Evolutionary conservation across 2,113 vertebrate genomes (phyloP).

Genomic region (Phasianus colchicus): DNA sequence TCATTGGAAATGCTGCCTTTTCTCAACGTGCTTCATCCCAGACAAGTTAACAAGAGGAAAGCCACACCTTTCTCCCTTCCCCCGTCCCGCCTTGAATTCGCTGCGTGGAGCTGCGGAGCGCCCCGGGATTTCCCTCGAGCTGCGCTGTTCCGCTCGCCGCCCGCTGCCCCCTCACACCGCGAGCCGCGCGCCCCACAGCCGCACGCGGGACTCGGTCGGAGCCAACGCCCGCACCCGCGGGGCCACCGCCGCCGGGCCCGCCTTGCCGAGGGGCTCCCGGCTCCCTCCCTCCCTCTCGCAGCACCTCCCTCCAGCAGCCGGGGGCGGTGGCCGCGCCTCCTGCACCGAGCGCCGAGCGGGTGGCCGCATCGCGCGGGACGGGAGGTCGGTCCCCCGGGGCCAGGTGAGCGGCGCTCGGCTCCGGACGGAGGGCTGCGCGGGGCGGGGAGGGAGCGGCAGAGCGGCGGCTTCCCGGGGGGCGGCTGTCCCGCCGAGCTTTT

Average conservation of each 20-base stretch:
- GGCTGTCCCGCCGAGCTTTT: too few species aligned
- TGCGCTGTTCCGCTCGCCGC: rapidly evolving
- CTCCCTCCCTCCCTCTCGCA: neutral
- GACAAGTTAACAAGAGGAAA: neutral
- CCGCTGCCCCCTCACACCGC: neutral
- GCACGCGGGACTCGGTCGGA: neutral
- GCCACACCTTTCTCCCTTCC: neutral
- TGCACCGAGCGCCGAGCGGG: neutral
- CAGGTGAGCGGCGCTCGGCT: neutral
- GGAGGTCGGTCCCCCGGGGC: neutral
- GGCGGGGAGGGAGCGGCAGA: neutral
- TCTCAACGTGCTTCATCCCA: neutral
- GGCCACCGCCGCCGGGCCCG: neutral
- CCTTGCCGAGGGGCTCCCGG: neutral
- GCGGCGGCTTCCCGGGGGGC: too few species aligned
- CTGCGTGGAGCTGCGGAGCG: rapidly evolving
- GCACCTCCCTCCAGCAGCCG: slow-evolving; percentile 1
- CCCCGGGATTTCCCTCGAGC: neutral
- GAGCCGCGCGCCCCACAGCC: neutral
- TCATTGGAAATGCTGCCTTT: neutral
- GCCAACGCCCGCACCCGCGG: neutral
- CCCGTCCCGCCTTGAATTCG: neutral
- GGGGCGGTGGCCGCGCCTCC: neutral
- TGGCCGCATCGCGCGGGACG: neutral
- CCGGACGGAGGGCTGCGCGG: neutral